Percentiles rank a stretch among this genome's conserved stretches.
Evolutionary conservation across 2,888 invertebrate species (phyloP).

Genomic region (Augochlorella aurata): DNA sequence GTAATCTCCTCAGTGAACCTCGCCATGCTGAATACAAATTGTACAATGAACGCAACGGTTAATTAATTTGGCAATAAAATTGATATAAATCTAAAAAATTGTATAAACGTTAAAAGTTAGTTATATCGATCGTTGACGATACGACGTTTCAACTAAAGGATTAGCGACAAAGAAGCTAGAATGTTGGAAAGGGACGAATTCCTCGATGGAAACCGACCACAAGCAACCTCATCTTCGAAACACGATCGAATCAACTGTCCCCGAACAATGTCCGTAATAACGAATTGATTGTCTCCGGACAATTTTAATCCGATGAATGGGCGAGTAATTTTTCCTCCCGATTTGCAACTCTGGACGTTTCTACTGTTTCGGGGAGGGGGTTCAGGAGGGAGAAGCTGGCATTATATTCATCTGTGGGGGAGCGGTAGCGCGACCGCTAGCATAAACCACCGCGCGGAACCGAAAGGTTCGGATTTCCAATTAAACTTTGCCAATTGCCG

Average conservation of each 20-base stretch:
- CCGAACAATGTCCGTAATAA: not conserved
- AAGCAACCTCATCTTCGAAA: not conserved
- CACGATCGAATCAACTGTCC: not conserved
- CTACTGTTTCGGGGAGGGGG: not conserved
- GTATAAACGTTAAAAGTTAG: too few species aligned
- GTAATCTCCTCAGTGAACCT: too few species aligned
- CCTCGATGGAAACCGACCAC: not conserved
- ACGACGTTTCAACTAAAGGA: too few species aligned
- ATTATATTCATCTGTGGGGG: not conserved
- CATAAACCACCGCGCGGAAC: constrained; percentile 50
- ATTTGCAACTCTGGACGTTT: not conserved
- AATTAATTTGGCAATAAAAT: too few species aligned
- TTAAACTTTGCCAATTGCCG: constrained; percentile 71
- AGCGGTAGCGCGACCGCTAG: constrained; percentile 21
- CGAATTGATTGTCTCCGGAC: not conserved
- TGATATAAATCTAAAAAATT: too few species aligned
- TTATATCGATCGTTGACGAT: too few species aligned
- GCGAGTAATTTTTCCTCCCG: not conserved
- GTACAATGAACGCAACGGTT: too few species aligned
- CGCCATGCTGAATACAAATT: too few species aligned
- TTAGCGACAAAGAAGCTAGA: not conserved
- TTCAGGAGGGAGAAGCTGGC: too few species aligned
- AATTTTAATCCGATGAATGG: too few species aligned
- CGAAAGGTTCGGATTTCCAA: constrained; percentile 66
- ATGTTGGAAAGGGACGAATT: not conserved